Evolutionary conservation across 1,140 invertebrate genomes (phyloP).

Genomic region (Apis dorsata): DNA sequence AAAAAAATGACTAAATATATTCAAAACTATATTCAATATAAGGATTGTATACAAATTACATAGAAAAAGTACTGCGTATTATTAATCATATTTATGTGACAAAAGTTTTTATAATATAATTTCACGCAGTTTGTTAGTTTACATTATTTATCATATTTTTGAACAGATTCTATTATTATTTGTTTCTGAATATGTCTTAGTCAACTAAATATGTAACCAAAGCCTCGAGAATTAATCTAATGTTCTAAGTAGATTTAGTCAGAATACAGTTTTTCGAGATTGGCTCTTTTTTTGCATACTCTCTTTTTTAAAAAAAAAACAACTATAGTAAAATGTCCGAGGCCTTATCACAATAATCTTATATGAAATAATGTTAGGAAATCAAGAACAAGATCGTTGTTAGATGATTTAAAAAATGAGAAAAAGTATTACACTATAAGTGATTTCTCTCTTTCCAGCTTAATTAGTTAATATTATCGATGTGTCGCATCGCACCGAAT

Average conservation of each 20-base stretch:
- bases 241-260: conserved; percentile 24
- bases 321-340: conserved; percentile 76
- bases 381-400: conserved; percentile 57
- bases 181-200: conserved; percentile 6
- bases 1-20: conserved; percentile 13
- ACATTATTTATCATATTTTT: conserved; percentile 74
- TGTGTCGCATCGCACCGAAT: conserved; percentile 46
- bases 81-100: conserved; percentile 68
- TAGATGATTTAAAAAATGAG: conserved; percentile 46
- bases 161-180: conserved; percentile 45
- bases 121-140: conserved; percentile 73
- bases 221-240: conserved; percentile 44
- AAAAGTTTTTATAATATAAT: conserved; percentile 74
- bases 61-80: conserved; percentile 65
- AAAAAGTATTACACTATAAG: conserved; percentile 48
- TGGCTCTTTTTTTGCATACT: conserved; percentile 16
- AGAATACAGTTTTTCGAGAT: conserved; percentile 7
- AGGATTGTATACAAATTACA: conserved; percentile 56
- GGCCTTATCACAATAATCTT: conserved; percentile 76
- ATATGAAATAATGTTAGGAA: conserved; percentile 70
- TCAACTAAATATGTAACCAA: conserved; percentile 36
- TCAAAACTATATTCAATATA: conserved; percentile 13
- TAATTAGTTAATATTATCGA: conserved; percentile 48
- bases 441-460: conserved; percentile 42
- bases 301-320: conserved; percentile 17